Conservation (phyloP, 2,888 invertebrate species). For the Morpho achilles region DNA sequence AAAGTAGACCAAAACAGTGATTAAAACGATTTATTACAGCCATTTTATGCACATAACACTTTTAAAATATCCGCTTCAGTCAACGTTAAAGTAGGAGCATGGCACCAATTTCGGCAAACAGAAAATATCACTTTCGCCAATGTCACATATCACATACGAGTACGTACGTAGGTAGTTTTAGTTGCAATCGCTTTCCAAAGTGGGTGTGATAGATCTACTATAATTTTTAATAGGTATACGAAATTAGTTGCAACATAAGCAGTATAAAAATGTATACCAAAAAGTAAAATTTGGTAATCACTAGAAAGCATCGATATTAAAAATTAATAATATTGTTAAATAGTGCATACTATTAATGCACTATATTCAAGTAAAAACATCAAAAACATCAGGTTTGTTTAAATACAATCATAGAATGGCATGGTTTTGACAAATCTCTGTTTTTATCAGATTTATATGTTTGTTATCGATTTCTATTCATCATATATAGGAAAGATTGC, state of each 20-base stretch:
- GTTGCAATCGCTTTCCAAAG: conserved; percentile 56
- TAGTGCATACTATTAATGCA: no score
- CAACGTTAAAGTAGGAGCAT: conserved; percentile 48
- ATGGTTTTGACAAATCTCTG: no score
- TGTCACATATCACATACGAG: conserved; percentile 43
- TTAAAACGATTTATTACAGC: conserved; percentile 9
- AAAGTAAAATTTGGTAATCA: no score
- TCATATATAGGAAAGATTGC: no score
- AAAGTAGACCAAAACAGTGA: conserved; percentile 7
- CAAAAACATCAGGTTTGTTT: no score
- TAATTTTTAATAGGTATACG: conserved; percentile 48
- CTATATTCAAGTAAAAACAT: no score
- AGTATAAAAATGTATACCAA: no score
- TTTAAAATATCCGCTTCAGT: conserved; percentile 32
- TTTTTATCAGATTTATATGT: no score
- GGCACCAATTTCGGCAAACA: conserved; percentile 47
- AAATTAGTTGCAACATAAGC: conserved; percentile 32
- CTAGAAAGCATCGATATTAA: no score
- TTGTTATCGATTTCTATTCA: no score
- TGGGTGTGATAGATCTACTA: conserved; percentile 56
- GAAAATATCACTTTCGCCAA: conserved; percentile 61
- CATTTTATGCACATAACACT: conserved; percentile 9
- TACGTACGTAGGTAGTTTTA: conserved; percentile 27
- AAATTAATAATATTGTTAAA: no score
- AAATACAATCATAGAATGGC: no score